phyloP scores from a whole-genome alignment of 1,140 invertebrate species.

The Drosophila athabasca region DNA sequence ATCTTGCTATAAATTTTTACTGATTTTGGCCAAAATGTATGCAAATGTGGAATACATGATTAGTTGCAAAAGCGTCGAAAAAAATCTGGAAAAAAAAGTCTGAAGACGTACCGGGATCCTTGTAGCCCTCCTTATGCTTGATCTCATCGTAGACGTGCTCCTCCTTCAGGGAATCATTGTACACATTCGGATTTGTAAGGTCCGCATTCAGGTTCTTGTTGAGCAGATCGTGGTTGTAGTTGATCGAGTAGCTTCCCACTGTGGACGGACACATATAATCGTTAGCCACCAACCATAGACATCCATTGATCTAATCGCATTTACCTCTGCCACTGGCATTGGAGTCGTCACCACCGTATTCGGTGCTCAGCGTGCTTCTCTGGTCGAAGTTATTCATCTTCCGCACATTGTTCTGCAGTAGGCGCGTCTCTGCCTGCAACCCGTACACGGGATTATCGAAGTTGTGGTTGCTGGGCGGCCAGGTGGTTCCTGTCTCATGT shows the following conservation, averaged over 20 bases:
- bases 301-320: neutral
- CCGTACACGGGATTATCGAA: conserved; percentile 97
- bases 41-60: conserved; percentile 52
- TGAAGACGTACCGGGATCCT: conserved; percentile 84
- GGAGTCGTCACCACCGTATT: conserved; percentile 73
- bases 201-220: conserved; percentile 93
- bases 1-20: conserved; percentile 82
- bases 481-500: conserved; percentile 88
- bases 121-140: conserved; percentile 89
- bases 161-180: conserved; percentile 88
- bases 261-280: conserved; percentile 11
- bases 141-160: conserved; percentile 97
- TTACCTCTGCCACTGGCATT: conserved; percentile 78
- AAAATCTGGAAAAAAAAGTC: neutral
- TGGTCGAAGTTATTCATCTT: conserved; percentile 84
- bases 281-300: neutral
- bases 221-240: conserved; percentile 86
- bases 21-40: conserved; percentile 51
- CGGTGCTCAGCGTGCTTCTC: conserved; percentile 42
- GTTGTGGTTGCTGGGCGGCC: conserved; percentile 91
- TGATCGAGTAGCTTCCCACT: conserved; percentile 84
- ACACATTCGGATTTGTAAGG: conserved; percentile 92
- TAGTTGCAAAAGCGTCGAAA: conserved; percentile 17
- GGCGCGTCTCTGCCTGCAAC: conserved; percentile 86
- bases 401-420: conserved; percentile 87